phyloP scores from a whole-genome alignment of 2,113 vertebrate genomes.

The Todiramphus chloris region DNA sequence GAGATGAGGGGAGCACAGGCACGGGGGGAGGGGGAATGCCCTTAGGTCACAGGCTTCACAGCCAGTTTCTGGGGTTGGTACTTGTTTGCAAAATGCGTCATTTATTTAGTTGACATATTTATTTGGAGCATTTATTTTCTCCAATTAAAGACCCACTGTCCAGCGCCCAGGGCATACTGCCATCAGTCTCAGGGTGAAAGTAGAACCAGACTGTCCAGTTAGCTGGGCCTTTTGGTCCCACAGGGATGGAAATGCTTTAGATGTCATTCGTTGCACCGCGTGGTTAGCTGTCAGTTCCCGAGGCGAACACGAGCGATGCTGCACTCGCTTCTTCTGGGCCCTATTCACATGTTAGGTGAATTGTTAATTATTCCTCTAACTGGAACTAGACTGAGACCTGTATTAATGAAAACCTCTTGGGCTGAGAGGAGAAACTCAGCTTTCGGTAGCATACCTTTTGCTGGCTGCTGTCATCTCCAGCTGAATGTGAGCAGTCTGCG shows the following conservation, averaged over 20 bases:
- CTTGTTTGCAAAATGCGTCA: conserved; percentile 30
- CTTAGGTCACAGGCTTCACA: conserved; percentile 19
- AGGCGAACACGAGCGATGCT: not conserved
- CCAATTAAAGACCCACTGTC: conserved; percentile 59
- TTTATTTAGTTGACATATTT: conserved; percentile 70
- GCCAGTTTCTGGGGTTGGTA: conserved; percentile 38
- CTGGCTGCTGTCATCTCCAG: not conserved
- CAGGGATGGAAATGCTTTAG: not conserved
- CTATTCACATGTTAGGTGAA: not conserved
- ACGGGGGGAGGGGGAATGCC: not conserved
- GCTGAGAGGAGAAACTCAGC: not conserved
- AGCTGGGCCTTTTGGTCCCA: conserved; percentile 21
- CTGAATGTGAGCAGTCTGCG: not conserved
- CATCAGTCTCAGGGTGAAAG: conserved; percentile 42
- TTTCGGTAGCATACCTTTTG: not conserved
- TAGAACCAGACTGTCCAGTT: conserved; percentile 21
- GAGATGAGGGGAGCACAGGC: not conserved
- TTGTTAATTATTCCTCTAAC: not conserved
- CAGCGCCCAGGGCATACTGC: conserved; percentile 39
- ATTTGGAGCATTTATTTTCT: conserved; percentile 68
- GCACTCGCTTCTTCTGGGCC: not conserved
- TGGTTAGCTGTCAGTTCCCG: conserved; percentile 34
- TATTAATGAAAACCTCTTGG: not conserved
- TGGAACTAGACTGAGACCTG: not conserved
- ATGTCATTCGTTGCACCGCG: not conserved